Conservation (phyloP, 2,113 vertebrate species). For the Ptilonorhynchus violaceus region DNA sequence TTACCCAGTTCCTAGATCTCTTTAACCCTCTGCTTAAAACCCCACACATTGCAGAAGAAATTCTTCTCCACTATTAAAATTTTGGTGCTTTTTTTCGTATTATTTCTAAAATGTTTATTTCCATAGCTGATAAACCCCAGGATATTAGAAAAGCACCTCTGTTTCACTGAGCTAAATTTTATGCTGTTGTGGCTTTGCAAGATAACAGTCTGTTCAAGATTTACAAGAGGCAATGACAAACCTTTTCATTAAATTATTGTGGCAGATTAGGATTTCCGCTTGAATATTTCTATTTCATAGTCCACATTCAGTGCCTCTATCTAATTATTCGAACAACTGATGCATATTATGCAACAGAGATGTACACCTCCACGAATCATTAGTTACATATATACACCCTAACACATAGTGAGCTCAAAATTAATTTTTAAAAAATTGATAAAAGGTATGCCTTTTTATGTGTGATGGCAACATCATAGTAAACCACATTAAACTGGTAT, state of each 20-base stretch:
- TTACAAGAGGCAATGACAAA: not conserved
- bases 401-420: not conserved
- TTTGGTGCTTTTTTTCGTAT: not conserved
- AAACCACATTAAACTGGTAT: constrained; percentile 7
- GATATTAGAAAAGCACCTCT: not conserved
- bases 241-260: constrained; percentile 15
- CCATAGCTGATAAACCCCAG: not conserved
- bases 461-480: not conserved
- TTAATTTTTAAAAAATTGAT: not conserved
- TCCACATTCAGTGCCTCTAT: not conserved
- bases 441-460: not conserved
- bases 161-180: not conserved
- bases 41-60: not conserved
- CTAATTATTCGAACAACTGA: constrained; percentile 49
- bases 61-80: not conserved
- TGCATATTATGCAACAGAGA: not conserved
- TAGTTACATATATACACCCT: not conserved
- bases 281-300: constrained; percentile 31
- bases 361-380: not conserved
- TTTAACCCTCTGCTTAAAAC: not conserved
- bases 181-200: not conserved
- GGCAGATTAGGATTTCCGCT: constrained; percentile 51
- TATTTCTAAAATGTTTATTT: not conserved
- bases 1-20: not conserved
- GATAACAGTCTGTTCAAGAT: constrained; percentile 15